Evolutionary conservation across 1,140 invertebrate species (phyloP), one percentile per base, ranked within the genome.

Genomic region (Cotesia chilonis): DNA sequence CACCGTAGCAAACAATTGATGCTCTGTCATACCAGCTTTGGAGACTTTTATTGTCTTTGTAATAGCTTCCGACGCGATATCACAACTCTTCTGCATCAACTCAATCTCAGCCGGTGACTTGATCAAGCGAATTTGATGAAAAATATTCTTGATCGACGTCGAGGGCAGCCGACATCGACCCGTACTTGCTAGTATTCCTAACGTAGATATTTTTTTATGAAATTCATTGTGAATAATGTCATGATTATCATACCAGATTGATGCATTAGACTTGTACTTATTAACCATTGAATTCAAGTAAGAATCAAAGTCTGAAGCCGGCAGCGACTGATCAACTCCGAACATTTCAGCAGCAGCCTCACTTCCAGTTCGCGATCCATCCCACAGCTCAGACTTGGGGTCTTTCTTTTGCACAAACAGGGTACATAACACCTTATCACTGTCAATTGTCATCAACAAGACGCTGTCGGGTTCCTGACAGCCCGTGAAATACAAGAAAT

Each of bases 401-500:
- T 95, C 92, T 79, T 90, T 93, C 14, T 90, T 88, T 64, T 90
- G 84, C 12, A 92, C 82, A 77, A 93, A 92, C 59, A 93, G 75
- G 0, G 78, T 81, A 4, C 79, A 81, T 0, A 65, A 52, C 64
- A 71, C 72, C 66, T 75, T 75, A 17, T 85, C 76, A 64, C 80
- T 75, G 64, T 85, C 83, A 7, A 84, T 81, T 20, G 87, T 83
- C 41, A 98, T 84, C 4, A 98, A 87, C 14, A 98, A 85, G 71
- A 94, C 89, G 77, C 92, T 92, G 70, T 97, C 93, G 1, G 95
- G 94, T 84, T 98, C 96, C 79, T 94, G 88, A 82, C 96, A 98
- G 10, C 97, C 97, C 76, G 92, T 94, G 17, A 98, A 88, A 82
- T 98, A 99, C 36, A 94, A 90, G 84, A 98, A 98, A 81, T 98